These are phyloP conservation scores for Lutraria rhynchaena DNA, from an alignment of 1,140 invertebrate genomes.

Conservation along the genomic window DNA sequence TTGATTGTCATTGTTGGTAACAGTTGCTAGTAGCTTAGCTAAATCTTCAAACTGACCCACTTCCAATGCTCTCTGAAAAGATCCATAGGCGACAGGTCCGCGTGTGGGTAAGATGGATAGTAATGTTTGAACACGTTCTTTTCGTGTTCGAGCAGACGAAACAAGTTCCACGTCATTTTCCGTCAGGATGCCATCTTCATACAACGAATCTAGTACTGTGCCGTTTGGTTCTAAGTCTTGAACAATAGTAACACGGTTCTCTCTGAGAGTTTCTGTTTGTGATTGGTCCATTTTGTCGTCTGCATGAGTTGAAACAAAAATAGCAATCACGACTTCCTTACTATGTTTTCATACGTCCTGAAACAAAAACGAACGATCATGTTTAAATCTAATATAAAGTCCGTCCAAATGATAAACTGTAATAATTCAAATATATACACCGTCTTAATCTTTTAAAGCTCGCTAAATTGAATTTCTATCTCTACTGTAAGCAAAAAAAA, in stretches of 20 bases:
- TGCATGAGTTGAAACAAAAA: no score
- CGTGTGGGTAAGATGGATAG: slow-evolving; percentile 36
- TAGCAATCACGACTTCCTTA: no score
- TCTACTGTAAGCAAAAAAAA: no score
- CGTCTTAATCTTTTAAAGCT: no score
- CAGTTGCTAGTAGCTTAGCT: neutral
- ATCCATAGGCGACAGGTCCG: slow-evolving; percentile 52
- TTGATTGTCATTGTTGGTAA: neutral
- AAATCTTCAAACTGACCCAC: slow-evolving; percentile 43
- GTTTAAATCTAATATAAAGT: no score
- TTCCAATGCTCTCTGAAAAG: slow-evolving; percentile 50
- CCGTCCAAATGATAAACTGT: no score
- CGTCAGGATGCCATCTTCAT: slow-evolving; percentile 54
- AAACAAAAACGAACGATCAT: no score
- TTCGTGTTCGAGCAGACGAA: slow-evolving; percentile 35
- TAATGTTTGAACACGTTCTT: slow-evolving; percentile 47
- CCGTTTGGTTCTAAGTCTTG: slow-evolving; percentile 48
- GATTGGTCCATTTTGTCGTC: slow-evolving; percentile 33
- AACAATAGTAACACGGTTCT: slow-evolving; percentile 34
- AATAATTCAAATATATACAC: no score
- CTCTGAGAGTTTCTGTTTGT: slow-evolving; percentile 11
- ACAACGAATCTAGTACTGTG: slow-evolving; percentile 32
- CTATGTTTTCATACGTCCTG: no score
- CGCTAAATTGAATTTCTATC: no score
- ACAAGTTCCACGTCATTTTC: slow-evolving; percentile 55